Evolutionary conservation across 2,113 vertebrate genomes (phyloP).

Genomic region (Halichoerus grypus): DNA sequence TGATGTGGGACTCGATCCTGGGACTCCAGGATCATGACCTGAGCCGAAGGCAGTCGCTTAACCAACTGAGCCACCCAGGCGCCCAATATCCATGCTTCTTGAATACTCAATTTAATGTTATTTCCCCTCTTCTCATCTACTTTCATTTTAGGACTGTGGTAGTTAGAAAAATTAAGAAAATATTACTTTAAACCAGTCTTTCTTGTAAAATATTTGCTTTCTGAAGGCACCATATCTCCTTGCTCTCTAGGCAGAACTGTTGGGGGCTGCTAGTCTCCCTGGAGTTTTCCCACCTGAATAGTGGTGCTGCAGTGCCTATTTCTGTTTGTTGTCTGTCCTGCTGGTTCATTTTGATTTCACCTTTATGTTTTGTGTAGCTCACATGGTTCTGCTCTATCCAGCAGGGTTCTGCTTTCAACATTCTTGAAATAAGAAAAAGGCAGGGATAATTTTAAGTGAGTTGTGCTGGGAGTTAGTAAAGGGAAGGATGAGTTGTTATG

Average conservation of each 20-base stretch:
- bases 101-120: background rate
- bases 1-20: too few relatives aligned
- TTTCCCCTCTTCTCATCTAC: background rate
- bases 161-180: background rate
- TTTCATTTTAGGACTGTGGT: background rate
- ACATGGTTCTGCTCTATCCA: background rate
- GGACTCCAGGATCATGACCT: too few relatives aligned
- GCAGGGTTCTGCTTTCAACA: slow-evolving; percentile 57
- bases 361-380: background rate
- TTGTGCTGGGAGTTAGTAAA: background rate
- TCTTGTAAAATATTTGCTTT: background rate
- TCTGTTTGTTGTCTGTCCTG: background rate
- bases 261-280: background rate
- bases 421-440: slow-evolving; percentile 59
- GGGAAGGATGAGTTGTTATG: background rate
- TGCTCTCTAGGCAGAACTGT: background rate
- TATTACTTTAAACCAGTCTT: background rate
- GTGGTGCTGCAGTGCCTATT: background rate
- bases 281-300: background rate
- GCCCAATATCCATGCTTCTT: background rate
- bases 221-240: background rate
- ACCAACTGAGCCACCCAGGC: too few relatives aligned
- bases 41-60: too few relatives aligned
- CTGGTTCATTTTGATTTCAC: slow-evolving; percentile 44
- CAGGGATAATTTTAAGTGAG: background rate